phyloP scores from a whole-genome alignment of 2,113 vertebrate genomes.

The Ploceus nigricollis region DNA sequence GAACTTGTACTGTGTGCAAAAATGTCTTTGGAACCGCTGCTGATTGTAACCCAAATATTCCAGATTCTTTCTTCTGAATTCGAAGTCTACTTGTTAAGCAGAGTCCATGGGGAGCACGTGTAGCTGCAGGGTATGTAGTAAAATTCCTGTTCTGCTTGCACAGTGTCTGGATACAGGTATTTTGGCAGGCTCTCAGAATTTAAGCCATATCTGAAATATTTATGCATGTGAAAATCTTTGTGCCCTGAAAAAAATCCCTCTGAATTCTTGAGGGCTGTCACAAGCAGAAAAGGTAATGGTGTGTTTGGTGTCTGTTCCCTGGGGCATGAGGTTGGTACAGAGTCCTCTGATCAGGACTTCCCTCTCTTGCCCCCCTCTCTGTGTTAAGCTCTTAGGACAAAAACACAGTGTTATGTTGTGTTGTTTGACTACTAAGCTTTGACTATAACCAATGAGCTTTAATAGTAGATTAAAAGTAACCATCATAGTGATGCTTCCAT shows the following conservation, averaged over 20 bases:
- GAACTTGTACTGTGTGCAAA: accelerated
- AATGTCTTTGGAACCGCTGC: neutral
- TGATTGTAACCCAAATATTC: neutral
- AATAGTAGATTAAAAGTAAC: neutral
- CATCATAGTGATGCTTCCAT: neutral
- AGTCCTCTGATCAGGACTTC: neutral
- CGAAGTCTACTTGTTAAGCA: neutral
- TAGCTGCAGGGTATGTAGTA: neutral
- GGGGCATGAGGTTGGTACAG: neutral
- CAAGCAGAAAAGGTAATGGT: neutral
- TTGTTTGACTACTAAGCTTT: neutral
- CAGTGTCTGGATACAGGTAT: neutral
- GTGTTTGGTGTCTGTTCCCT: neutral
- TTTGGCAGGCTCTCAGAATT: neutral
- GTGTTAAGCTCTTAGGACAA: neutral
- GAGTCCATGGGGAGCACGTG: neutral
- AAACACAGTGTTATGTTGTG: neutral
- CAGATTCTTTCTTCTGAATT: neutral
- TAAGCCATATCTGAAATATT: neutral
- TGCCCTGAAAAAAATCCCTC: neutral
- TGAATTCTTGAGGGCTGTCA: neutral
- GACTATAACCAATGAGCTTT: neutral
- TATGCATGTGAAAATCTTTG: neutral
- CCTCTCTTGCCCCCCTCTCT: accelerated
- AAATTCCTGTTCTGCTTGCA: neutral